A percentile compares a stretch with the other conserved stretches of the same genome.
Conservation (phyloP, 1,140 invertebrate species). For the Pristionchus pacificus region DNA sequence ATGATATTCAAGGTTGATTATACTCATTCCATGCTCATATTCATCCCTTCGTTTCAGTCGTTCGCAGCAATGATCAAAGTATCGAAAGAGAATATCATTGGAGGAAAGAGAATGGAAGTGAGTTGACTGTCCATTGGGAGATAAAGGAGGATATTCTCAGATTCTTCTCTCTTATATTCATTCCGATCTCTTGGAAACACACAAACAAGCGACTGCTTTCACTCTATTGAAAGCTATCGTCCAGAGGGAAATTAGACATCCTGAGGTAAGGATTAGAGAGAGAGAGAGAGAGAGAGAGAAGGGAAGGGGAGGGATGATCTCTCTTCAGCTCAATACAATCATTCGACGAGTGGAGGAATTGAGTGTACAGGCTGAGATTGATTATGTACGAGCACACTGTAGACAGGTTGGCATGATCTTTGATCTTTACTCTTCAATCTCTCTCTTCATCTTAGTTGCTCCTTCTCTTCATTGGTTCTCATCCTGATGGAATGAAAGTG, state of each 20-base stretch:
- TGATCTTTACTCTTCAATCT: neutral
- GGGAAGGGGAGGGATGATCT: neutral
- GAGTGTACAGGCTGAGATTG: neutral
- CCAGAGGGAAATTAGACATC: constrained; percentile 72
- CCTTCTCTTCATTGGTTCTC: neutral
- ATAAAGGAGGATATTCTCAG: constrained; percentile 62
- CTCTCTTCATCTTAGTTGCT: neutral
- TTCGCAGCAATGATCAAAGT: constrained; percentile 67
- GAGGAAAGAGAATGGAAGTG: constrained; percentile 65
- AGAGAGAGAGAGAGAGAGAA: neutral
- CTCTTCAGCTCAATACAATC: neutral
- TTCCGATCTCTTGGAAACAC: constrained; percentile 78
- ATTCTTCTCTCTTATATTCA: constrained; percentile 79
- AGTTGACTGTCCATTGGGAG: neutral
- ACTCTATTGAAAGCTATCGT: constrained; percentile 69
- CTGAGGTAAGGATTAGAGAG: neutral
- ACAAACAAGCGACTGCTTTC: constrained; percentile 81
- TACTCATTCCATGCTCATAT: no score
- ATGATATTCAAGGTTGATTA: constrained; percentile 82
- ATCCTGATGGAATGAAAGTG: neutral
- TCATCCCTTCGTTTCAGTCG: constrained; percentile 23
- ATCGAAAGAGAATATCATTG: constrained; percentile 70
- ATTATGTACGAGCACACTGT: neutral
- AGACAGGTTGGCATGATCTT: neutral
- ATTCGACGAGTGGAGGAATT: neutral